phyloP scores from a whole-genome alignment of 2,888 invertebrate species.

The Amiota communis region DNA sequence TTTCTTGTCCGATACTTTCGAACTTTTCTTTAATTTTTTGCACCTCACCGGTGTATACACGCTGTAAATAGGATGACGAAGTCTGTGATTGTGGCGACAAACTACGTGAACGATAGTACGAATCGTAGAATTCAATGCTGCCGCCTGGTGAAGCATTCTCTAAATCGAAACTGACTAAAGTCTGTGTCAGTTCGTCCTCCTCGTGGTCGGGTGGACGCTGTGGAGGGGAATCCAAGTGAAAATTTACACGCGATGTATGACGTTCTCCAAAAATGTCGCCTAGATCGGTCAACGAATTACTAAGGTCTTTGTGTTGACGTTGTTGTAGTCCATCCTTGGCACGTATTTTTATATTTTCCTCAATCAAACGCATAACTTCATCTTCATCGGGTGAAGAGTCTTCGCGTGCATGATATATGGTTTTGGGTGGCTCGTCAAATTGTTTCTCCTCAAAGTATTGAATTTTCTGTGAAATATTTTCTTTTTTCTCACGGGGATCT shows the following conservation, averaged over 20 bases:
- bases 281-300: slow-evolving; percentile 76
- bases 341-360: slow-evolving; percentile 71
- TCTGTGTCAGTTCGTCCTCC: slow-evolving; percentile 46
- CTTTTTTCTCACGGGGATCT: slow-evolving; percentile 49
- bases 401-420: slow-evolving; percentile 76
- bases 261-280: slow-evolving; percentile 88
- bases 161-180: slow-evolving; percentile 52
- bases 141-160: slow-evolving; percentile 62
- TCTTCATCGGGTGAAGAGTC: slow-evolving; percentile 75
- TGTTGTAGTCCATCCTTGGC: slow-evolving; percentile 52
- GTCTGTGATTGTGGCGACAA: slow-evolving; percentile 82
- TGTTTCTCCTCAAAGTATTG: slow-evolving; percentile 85
- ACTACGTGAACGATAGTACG: slow-evolving; percentile 81
- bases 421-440: slow-evolving; percentile 74
- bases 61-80: slow-evolving; percentile 80
- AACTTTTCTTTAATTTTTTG: slow-evolving; percentile 84
- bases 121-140: slow-evolving; percentile 77
- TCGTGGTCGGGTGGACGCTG: slow-evolving; percentile 74
- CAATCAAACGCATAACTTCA: slow-evolving; percentile 73
- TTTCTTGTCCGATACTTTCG: slow-evolving; percentile 74
- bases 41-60: slow-evolving; percentile 85
- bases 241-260: slow-evolving; percentile 73
- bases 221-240: slow-evolving; percentile 74
- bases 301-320: slow-evolving; percentile 64
- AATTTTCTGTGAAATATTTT: slow-evolving; percentile 80